A percentile compares a stretch with the other conserved stretches of the same genome.
Conservation (phyloP, 2,113 vertebrate genomes). For the Helogale parvula region DNA sequence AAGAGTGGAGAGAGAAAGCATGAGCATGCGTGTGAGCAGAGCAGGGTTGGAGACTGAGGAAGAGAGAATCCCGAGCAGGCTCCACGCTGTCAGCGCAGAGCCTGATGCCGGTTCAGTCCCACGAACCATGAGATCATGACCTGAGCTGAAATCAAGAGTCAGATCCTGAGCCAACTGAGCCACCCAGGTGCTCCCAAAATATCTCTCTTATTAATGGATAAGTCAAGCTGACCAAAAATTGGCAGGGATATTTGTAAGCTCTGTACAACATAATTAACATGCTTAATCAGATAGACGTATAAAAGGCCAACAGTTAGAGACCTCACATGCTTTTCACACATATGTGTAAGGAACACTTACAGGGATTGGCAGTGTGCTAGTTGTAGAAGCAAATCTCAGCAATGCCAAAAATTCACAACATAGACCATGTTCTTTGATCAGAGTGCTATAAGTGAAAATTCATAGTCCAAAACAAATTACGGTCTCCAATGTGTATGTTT, state of each 20-base stretch:
- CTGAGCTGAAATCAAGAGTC: no score
- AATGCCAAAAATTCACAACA: background rate
- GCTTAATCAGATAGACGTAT: background rate
- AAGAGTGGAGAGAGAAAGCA: no score
- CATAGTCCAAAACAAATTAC: background rate
- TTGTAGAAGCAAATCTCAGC: background rate
- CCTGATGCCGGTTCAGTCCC: no score
- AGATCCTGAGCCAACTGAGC: no score
- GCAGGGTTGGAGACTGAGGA: no score
- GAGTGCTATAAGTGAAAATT: background rate
- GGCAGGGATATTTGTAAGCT: background rate
- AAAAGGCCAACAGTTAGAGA: background rate
- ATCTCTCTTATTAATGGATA: background rate
- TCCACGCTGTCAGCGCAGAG: no score
- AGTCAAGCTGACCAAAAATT: background rate
- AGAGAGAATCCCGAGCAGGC: no score
- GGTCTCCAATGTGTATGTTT: background rate
- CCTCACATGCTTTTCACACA: background rate
- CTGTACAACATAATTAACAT: background rate
- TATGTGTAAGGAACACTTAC: background rate
- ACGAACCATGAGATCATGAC: no score
- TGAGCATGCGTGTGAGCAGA: no score
- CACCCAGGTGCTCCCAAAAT: background rate
- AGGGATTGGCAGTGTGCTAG: background rate
- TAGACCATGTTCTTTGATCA: background rate